A percentile compares a stretch with the other conserved stretches of the same genome.
phyloP scores from a whole-genome alignment of 1,140 invertebrate species.

The Hyposmocoma kahamanoa region DNA sequence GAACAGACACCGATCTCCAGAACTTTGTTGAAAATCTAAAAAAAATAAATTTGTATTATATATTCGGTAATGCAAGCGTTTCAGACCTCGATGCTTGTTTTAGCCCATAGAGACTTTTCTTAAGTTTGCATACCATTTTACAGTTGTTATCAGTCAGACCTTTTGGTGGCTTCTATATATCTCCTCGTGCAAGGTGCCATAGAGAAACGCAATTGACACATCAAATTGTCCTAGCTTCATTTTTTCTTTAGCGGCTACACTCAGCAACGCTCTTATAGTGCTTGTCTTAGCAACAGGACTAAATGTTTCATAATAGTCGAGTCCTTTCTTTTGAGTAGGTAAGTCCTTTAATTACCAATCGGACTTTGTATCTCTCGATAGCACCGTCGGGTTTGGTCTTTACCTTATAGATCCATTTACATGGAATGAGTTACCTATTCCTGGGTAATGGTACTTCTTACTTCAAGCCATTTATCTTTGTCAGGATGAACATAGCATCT shows the following conservation, averaged over 20 bases:
- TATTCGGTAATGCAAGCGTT: too few relatives aligned
- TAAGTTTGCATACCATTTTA: too few relatives aligned
- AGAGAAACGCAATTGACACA: conserved; percentile 54
- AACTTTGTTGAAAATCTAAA: too few relatives aligned
- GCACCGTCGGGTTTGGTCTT: conserved; percentile 10
- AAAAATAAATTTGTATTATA: too few relatives aligned
- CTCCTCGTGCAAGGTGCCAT: conserved; percentile 56
- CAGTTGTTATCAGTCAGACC: too few relatives aligned
- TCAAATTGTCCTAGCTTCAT: conserved; percentile 13
- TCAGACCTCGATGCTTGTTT: too few relatives aligned
- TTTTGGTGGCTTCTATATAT: too few relatives aligned
- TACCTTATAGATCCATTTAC: conserved; percentile 9
- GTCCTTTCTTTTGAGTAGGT: conserved; percentile 24
- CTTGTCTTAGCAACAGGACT: conserved; percentile 34
- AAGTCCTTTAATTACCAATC: conserved; percentile 32
- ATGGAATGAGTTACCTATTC: neutral
- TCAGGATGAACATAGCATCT: neutral
- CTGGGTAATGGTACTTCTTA: neutral
- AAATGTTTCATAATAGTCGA: conserved; percentile 36
- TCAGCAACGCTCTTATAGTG: conserved; percentile 27
- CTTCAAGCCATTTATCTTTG: conserved; percentile 3
- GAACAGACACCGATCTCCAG: too few relatives aligned
- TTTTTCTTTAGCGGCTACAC: conserved; percentile 19
- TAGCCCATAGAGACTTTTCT: too few relatives aligned
- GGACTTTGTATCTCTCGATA: conserved; percentile 28